These are phyloP conservation scores for Prionailurus bengalensis DNA, from an alignment of 2,113 vertebrate genomes.

Conservation along the genomic window DNA sequence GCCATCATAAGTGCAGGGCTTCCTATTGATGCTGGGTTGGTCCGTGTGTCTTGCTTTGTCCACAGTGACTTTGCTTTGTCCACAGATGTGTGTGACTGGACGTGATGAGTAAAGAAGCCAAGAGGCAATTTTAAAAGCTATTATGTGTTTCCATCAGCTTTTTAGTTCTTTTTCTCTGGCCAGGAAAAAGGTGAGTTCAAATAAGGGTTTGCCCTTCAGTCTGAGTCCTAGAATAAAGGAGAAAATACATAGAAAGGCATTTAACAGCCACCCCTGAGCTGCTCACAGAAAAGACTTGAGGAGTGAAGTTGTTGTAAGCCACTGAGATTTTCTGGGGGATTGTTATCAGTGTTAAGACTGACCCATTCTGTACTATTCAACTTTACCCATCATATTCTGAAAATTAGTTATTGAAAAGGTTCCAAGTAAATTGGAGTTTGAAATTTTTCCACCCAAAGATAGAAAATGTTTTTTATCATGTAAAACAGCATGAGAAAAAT, in stretches of 20 bases:
- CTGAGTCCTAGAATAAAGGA: background rate
- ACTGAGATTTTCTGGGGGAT: background rate
- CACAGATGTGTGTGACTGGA: background rate
- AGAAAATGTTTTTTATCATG: background rate
- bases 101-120: background rate
- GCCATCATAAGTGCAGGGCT: rapidly evolving
- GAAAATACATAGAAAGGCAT: background rate
- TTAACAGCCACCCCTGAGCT: background rate
- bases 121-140: background rate
- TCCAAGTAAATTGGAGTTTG: background rate
- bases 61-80: background rate
- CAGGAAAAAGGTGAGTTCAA: background rate
- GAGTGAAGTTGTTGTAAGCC: background rate
- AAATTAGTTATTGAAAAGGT: background rate
- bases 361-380: background rate
- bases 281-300: background rate
- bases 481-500: background rate
- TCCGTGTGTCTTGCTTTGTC: background rate
- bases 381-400: background rate
- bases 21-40: too few relatives aligned
- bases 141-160: background rate
- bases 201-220: background rate
- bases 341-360: background rate
- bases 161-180: background rate
- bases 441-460: background rate